Base-by-base conservation (phyloP, 2,888 invertebrate species). In the Sphinx pinastri region DNA sequence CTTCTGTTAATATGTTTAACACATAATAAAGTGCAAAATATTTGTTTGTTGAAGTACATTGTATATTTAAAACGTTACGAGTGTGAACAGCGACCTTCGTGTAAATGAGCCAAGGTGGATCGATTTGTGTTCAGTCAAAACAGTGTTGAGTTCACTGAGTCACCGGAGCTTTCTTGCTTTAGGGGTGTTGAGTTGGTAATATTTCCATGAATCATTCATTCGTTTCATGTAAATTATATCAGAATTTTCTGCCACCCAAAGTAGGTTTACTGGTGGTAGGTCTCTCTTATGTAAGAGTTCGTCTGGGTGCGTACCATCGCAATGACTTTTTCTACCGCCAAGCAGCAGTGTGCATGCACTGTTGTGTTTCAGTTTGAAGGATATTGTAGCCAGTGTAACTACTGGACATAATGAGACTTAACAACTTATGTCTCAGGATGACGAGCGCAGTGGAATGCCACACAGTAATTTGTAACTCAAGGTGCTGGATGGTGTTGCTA, bases 101-200 rank as follows among this genome's bases (percentile, higher is more conserved):
- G 63, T 63, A 63, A 47, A 19, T 63, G 49, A 63, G 63, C 63
- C 63, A 63, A 63, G 63, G 63, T 63, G 16, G 49, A 13, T 19
- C 19, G 63, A 63, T 63, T 58, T 63, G 63, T 63, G 49, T 47
- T 19, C 60, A 16, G 16, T 45, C 45, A 60, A 19, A 63, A 49
- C 47, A 49, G 47, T 47, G 45, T 10, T 19, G 49, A 13, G 49
- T 60, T 60, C 45, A 45, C 13, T 63, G 63, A 63, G 19, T 63
- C 63, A 63, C 47, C 7, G 19, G 58, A 49, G 47, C 16, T 63
- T 63, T 63, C 63, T 63, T 47, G 19, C 38, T 16, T 63, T 49
- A 63, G 49, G 63, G 49, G 13, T 63, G 16, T n/a, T 16, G n/a
- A 16, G 6, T 0, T 11, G 55, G 19, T 16, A n/a, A 47, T 11